phyloP scores from a whole-genome alignment of 1,140 invertebrate species.

The Caenorhabditis remanei region DNA sequence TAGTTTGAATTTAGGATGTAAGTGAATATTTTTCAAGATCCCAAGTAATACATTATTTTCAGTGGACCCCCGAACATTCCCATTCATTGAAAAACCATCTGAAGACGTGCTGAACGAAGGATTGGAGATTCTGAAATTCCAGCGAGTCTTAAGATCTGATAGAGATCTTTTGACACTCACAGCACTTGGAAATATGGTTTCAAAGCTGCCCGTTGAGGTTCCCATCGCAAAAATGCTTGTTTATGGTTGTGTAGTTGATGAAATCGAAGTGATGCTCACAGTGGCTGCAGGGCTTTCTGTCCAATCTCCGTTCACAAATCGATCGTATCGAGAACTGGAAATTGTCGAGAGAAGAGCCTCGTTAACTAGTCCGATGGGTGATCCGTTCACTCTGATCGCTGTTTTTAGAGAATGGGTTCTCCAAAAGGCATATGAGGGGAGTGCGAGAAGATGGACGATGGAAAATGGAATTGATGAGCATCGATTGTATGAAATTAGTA shows the following conservation, averaged over 20 bases:
- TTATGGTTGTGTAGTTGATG: slow-evolving; percentile 87
- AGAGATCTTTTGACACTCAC: slow-evolving; percentile 88
- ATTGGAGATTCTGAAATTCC: slow-evolving; percentile 87
- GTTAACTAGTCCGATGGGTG: slow-evolving; percentile 92
- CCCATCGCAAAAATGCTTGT: slow-evolving; percentile 95
- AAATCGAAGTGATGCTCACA: slow-evolving; percentile 91
- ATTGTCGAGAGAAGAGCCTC: slow-evolving; percentile 84
- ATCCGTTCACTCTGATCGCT: slow-evolving; percentile 91
- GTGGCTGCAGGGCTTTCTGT: slow-evolving; percentile 92
- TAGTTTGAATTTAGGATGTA: slow-evolving; percentile 87
- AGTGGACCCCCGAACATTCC: slow-evolving; percentile 82
- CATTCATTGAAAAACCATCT: slow-evolving; percentile 91
- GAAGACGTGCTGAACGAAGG: slow-evolving; percentile 88
- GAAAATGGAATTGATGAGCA: slow-evolving; percentile 92
- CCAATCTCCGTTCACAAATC: slow-evolving; percentile 91
- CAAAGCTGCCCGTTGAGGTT: slow-evolving; percentile 92
- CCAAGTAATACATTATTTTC: slow-evolving; percentile 39
- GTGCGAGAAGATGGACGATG: slow-evolving; percentile 84
- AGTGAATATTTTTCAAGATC: slow-evolving; percentile 57
- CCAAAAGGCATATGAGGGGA: slow-evolving; percentile 55
- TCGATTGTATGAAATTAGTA: slow-evolving; percentile 94
- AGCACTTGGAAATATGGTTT: slow-evolving; percentile 87
- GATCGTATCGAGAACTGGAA: slow-evolving; percentile 80
- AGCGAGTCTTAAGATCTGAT: slow-evolving; percentile 82
- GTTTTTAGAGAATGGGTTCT: slow-evolving; percentile 80